Conservation (phyloP, 2,888 invertebrate genomes). For the Phymatocera aterrima region DNA sequence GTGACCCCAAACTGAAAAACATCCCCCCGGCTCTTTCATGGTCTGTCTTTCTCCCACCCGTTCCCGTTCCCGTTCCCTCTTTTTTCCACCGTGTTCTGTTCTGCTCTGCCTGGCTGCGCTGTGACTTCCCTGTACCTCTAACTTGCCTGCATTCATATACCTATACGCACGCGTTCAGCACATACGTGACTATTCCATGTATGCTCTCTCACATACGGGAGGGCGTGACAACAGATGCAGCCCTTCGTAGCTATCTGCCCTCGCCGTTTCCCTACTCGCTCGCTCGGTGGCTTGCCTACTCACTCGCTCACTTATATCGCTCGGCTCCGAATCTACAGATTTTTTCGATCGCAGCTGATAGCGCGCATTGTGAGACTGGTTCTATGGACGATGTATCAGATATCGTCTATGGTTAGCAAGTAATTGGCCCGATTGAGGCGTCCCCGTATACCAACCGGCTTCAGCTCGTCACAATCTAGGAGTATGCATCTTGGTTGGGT, state of each 20-base stretch:
- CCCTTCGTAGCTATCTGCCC: slow-evolving; percentile 71
- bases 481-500: neutral
- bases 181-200: slow-evolving; percentile 34
- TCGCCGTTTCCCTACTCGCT: slow-evolving; percentile 51
- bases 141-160: too few species aligned
- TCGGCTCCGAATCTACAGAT: slow-evolving; percentile 68
- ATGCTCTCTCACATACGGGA: slow-evolving; percentile 58
- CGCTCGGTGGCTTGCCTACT: too few species aligned
- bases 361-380: slow-evolving; percentile 39
- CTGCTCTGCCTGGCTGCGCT: slow-evolving; percentile 31
- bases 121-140: slow-evolving; percentile 40
- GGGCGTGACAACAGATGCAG: slow-evolving; percentile 75
- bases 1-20: slow-evolving; percentile 63
- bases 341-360: slow-evolving; percentile 56
- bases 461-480: neutral
- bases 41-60: slow-evolving; percentile 22
- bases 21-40: slow-evolving; percentile 57
- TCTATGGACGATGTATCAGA: slow-evolving; percentile 41
- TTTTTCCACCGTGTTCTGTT: neutral
- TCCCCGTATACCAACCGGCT: slow-evolving; percentile 14
- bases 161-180: slow-evolving; percentile 32
- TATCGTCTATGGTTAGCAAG: slow-evolving; percentile 43
- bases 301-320: slow-evolving; percentile 49
- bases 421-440: slow-evolving; percentile 42
- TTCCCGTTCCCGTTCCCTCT: too few species aligned